Conservation (phyloP, 2,797 vertebrate genomes). For the Cossypha dichroa region DNA sequence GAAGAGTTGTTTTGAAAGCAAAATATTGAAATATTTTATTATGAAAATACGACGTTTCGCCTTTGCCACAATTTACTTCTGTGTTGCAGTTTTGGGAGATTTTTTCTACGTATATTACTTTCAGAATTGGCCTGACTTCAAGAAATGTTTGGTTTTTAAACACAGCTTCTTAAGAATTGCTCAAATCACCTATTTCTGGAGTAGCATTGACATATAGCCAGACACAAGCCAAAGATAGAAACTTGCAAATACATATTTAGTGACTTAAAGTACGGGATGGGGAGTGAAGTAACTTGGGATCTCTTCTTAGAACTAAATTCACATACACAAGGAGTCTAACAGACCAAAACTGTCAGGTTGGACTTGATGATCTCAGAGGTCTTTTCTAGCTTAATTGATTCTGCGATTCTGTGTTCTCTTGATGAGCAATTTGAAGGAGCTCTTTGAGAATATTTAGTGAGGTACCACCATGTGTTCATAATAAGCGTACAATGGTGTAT, state of each 20-base stretch:
- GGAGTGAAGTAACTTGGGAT: not conserved
- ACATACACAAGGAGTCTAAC: accelerated
- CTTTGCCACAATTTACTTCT: not conserved
- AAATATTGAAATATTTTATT: not conserved
- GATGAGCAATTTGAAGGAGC: not conserved
- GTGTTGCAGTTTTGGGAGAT: not conserved
- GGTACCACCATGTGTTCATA: not conserved
- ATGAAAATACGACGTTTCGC: not conserved
- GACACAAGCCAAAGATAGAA: not conserved
- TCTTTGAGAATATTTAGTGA: not conserved
- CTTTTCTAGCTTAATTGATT: not conserved
- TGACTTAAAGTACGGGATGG: not conserved
- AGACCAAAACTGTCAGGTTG: not conserved
- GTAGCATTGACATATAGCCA: not conserved
- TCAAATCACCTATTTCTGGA: not conserved
- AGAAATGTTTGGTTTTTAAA: not conserved
- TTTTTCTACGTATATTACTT: not conserved
- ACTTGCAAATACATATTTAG: not conserved
- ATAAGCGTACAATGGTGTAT: not conserved
- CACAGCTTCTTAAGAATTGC: not conserved
- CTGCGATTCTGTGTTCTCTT: not conserved
- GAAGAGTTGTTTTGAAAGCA: not conserved
- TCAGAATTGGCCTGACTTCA: not conserved
- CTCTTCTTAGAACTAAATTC: not conserved
- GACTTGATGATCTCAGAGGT: not conserved